These are phyloP conservation scores for Phylloscopus trochilus DNA, from an alignment of 2,113 vertebrate genomes.

Conservation along the genomic window DNA sequence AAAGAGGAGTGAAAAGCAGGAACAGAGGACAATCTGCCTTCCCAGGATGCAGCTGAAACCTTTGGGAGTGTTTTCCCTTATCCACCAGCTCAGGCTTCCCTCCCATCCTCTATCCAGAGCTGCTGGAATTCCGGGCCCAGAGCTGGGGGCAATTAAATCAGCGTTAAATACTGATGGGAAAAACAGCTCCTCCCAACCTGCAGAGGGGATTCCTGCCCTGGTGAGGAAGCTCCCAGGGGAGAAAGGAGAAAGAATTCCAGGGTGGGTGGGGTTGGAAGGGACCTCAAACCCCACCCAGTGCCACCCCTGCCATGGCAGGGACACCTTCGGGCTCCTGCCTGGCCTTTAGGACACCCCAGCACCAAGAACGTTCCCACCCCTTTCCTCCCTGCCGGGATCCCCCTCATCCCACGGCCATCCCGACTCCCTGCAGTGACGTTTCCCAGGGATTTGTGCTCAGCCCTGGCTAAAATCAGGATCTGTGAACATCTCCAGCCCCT, in stretches of 20 bases:
- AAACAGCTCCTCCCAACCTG: neutral
- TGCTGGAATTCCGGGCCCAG: neutral
- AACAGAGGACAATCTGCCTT: neutral
- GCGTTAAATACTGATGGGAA: neutral
- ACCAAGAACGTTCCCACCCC: neutral
- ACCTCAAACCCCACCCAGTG: rapidly evolving
- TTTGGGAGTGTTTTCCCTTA: neutral
- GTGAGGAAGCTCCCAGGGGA: too few relatives aligned
- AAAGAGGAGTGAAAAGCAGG: neutral
- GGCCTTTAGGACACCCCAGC: neutral
- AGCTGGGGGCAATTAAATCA: neutral
- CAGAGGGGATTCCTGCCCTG: neutral
- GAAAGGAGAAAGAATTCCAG: neutral
- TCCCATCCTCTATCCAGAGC: neutral
- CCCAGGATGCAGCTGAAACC: neutral
- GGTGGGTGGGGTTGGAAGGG: neutral
- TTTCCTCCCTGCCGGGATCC: neutral
- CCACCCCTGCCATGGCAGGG: neutral
- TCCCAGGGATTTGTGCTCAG: neutral
- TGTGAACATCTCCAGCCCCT: neutral
- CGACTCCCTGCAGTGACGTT: neutral
- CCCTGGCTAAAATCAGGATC: neutral
- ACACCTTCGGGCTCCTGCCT: neutral
- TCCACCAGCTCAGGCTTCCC: neutral
- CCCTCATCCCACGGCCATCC: neutral